Percentiles rank a stretch among this genome's conserved stretches.
These are phyloP conservation scores for Okapia johnstoni DNA, from an alignment of 2,113 vertebrate genomes.

Conservation along the genomic window DNA sequence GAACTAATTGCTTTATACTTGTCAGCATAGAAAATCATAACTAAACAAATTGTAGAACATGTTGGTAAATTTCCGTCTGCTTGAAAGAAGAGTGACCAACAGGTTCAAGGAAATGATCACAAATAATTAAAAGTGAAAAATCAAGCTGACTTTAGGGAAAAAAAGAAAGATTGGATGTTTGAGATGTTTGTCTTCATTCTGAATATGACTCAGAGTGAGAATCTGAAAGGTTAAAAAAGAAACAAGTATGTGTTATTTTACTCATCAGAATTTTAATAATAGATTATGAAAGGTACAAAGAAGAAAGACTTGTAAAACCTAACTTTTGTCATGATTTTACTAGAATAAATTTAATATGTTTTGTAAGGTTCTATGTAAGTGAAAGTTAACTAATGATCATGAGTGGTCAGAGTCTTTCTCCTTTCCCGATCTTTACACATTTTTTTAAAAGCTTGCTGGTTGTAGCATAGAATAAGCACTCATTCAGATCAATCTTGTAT, in stretches of 20 bases:
- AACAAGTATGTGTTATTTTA: background rate
- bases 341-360: background rate
- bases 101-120: background rate
- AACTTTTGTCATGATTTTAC: background rate
- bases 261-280: background rate
- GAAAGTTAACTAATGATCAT: background rate
- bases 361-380: background rate
- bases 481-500: background rate
- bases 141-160: background rate
- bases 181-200: background rate
- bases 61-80: background rate
- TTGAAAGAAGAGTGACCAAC: background rate
- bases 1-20: background rate
- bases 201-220: background rate
- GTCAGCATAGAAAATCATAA: background rate
- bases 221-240: background rate
- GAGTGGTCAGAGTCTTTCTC: background rate
- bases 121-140: background rate
- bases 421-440: background rate
- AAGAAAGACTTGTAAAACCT: background rate
- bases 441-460: background rate
- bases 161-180: background rate
- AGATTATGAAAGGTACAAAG: background rate
- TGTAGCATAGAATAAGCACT: background rate
- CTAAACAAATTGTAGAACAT: background rate